Evolutionary conservation across 1,140 invertebrate species (phyloP).

Genomic region (Ips nitidus): DNA sequence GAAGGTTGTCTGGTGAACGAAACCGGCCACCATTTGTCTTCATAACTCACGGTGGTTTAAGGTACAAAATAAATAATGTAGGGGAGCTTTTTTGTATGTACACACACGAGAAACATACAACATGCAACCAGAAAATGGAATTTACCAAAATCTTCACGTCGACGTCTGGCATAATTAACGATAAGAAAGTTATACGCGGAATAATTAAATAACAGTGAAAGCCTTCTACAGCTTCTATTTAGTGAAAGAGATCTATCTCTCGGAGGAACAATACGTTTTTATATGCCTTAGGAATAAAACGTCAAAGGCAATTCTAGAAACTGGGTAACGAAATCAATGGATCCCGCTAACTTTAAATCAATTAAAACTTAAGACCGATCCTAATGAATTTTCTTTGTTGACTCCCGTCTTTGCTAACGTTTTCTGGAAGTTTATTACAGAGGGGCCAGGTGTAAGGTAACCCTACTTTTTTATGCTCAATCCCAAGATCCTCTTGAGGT

Average conservation of each 20-base stretch:
- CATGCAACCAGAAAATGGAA: too few relatives aligned
- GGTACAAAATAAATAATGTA: conserved; percentile 12
- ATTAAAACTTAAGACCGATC: conserved; percentile 1
- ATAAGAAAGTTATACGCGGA: too few relatives aligned
- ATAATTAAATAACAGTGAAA: too few relatives aligned
- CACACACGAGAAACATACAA: conserved; percentile 3
- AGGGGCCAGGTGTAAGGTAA: background rate
- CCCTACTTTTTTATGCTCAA: too few relatives aligned
- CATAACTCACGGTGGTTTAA: conserved; percentile 16
- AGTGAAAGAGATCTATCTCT: too few relatives aligned
- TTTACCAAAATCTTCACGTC: too few relatives aligned
- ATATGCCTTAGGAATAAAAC: background rate
- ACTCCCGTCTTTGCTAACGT: background rate
- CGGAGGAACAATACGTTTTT: too few relatives aligned
- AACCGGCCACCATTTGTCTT: conserved; percentile 18
- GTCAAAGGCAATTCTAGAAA: background rate
- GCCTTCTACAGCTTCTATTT: too few relatives aligned
- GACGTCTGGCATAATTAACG: too few relatives aligned
- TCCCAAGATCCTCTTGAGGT: too few relatives aligned
- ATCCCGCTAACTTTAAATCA: background rate
- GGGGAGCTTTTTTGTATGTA: background rate
- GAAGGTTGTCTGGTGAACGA: conserved; percentile 13
- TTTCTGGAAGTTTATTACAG: background rate
- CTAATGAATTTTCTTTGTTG: conserved; percentile 1
- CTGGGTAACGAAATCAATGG: background rate